Evolutionary conservation across 2,113 vertebrate species (phyloP), one percentile per base, ranked within the genome.

Genomic region (Lophochroa leadbeateri): DNA sequence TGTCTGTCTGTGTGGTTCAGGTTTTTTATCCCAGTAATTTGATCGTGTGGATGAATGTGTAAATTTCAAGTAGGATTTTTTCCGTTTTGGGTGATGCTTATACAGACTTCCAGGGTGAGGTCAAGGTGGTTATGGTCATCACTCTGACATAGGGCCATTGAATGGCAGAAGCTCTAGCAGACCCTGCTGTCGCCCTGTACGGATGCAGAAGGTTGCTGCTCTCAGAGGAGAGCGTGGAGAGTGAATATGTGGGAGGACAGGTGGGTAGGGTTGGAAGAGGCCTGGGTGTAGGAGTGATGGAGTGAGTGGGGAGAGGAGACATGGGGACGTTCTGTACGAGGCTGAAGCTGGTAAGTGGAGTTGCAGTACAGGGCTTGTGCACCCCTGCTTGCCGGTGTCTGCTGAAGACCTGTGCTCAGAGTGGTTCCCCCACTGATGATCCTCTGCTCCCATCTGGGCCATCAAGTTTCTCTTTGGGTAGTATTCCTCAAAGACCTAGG

Each of bases 391-490:
- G 19, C 31, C 14, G 1, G 39, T 10, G 25, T 53, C 63, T 17
- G 33, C 53, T 37, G 27, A 19, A 43, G 24, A 17, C 14, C 63
- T 35, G 39, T 25, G 29, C 63, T 46, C 1, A 0, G 10, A 2
- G 13, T 1, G 20, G 14, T 4, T 89, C 29, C 46, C 35, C n/a
- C 3, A 2, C 10, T 16, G 60, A 10, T 10, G 16, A 23, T 35
- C 70, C 70, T 4, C 1, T 9, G 4, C 25, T 64, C 39, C 74
- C 13, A 1, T 11, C 75, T 33, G 67, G 39, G 24, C 3, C 0
- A 2, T 25, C 0, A 0, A 3, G 29, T 37, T 76, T 44, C 72
- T 47, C 23, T 24, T 37, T 18, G 61, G 39, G 37, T 25, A 7
- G 7, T 16, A 2, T 13, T 39, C 37, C 52, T 53, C 0, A 0